A percentile compares a stretch with the other conserved stretches of the same genome.
Conservation (phyloP, 2,888 invertebrate genomes). For the Neoscelio sp. region DNA sequence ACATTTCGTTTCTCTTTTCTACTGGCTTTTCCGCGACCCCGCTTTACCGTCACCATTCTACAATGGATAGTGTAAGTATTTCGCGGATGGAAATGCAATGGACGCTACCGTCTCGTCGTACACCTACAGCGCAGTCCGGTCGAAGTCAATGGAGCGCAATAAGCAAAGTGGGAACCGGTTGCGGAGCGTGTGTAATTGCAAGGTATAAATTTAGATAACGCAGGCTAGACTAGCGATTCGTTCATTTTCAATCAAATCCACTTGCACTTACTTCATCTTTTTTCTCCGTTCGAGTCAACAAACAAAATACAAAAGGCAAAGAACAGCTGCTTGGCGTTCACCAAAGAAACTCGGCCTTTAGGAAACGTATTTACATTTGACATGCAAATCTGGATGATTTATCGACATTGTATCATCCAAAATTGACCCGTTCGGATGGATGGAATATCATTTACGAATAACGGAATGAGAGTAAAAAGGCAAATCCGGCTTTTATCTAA, state of each 20-base stretch:
- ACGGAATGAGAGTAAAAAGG: slow-evolving; percentile 66
- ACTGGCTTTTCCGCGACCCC: not conserved
- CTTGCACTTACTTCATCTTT: slow-evolving; percentile 31
- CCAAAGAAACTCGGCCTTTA: too few relatives aligned
- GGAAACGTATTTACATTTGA: too few relatives aligned
- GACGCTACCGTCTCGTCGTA: slow-evolving; percentile 34
- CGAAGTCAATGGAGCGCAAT: slow-evolving; percentile 71
- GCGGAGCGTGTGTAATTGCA: slow-evolving; percentile 71
- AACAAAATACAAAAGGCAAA: not conserved
- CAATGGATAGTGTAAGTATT: not conserved
- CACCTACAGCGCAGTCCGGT: slow-evolving; percentile 1
- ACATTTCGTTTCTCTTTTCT: slow-evolving; percentile 8
- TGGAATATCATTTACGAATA: slow-evolving; percentile 41
- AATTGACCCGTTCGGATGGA: not conserved
- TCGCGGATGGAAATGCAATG: slow-evolving; percentile 36
- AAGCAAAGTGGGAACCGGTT: slow-evolving; percentile 73
- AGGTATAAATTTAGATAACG: slow-evolving; percentile 71
- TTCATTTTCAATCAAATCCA: slow-evolving; percentile 42
- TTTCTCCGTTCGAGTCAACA: not conserved
- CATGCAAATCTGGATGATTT: too few relatives aligned
- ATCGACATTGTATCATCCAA: too few relatives aligned
- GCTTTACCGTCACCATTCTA: too few relatives aligned
- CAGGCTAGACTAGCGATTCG: slow-evolving; percentile 36
- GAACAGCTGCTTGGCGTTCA: not conserved
- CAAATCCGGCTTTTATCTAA: slow-evolving; percentile 72